Percentiles rank a stretch among this genome's conserved stretches.
Conservation (phyloP, 2,888 invertebrate species). For the Torymus texanus region DNA sequence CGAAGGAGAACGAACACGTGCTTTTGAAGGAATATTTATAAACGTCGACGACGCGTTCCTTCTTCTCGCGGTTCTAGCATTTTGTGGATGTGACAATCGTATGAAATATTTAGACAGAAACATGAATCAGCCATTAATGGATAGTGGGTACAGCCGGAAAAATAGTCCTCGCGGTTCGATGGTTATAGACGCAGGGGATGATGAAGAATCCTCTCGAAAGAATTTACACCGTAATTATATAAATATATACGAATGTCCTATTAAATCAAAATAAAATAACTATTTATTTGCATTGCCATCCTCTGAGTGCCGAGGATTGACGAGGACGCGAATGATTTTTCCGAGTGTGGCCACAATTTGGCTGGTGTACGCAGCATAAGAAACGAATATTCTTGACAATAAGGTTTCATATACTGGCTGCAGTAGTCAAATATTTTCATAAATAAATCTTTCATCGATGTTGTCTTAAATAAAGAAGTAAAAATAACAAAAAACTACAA, state of each 20-base stretch:
- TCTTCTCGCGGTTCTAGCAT: slow-evolving; percentile 1
- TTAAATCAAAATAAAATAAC: neutral
- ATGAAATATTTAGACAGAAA: slow-evolving; percentile 25
- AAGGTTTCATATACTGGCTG: neutral
- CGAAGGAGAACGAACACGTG: neutral
- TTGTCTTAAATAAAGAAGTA: neutral
- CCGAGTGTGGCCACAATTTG: neutral
- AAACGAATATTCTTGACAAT: neutral
- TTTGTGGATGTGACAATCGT: slow-evolving; percentile 31
- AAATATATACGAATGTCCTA: neutral
- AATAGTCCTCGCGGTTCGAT: too few relatives aligned
- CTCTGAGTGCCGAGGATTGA: neutral
- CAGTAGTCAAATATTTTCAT: slow-evolving; percentile 21
- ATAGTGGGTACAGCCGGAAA: neutral
- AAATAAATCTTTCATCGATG: slow-evolving; percentile 24
- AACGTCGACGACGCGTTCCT: neutral
- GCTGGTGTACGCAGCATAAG: neutral
- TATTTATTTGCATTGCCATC: neutral
- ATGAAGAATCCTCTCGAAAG: neutral
- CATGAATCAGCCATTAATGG: slow-evolving; percentile 31
- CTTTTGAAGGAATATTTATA: too few relatives aligned
- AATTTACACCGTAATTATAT: neutral
- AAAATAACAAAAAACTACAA: neutral
- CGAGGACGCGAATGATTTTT: neutral
- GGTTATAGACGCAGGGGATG: neutral